Conservation (phyloP, 2,797 vertebrate species). For the Anabas testudineus region DNA sequence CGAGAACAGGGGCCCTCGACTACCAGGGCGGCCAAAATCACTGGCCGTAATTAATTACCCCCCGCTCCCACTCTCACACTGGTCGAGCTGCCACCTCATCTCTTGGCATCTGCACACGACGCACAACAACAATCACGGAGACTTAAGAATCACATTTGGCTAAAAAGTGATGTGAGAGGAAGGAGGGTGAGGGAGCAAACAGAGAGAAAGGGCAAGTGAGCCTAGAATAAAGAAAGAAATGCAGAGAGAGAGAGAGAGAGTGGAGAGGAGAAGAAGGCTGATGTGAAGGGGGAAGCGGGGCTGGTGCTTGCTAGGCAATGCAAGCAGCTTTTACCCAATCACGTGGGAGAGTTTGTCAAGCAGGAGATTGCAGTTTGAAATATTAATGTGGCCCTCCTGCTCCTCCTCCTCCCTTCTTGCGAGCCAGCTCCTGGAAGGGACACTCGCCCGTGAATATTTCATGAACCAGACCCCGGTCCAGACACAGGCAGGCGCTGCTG, state of each 20-base stretch:
- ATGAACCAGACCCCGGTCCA: conserved; percentile 83
- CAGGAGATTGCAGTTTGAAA: conserved; percentile 90
- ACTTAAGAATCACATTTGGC: conserved; percentile 75
- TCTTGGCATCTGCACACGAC: conserved; percentile 14
- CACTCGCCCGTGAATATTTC: conserved; percentile 86
- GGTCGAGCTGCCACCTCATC: neutral
- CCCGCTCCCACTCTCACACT: conserved; percentile 6
- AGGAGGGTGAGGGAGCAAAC: conserved; percentile 28
- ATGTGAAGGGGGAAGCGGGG: neutral
- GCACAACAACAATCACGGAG: conserved; percentile 11
- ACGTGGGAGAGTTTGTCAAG: conserved; percentile 89
- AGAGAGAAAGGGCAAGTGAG: conserved; percentile 7
- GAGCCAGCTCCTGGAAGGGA: conserved; percentile 87
- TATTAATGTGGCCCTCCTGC: conserved; percentile 84
- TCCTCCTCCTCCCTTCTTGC: conserved; percentile 51
- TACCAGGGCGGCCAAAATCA: conserved; percentile 75
- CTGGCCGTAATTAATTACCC: conserved; percentile 84
- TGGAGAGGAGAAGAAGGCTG: neutral
- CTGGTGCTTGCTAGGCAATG: conserved; percentile 66
- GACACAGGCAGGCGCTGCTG: conserved; percentile 80
- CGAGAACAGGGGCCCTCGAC: conserved; percentile 64
- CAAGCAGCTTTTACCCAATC: conserved; percentile 81
- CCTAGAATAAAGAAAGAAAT: conserved; percentile 36
- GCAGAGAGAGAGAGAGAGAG: conserved; percentile 49
- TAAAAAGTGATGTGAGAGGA: conserved; percentile 65